Percentiles rank a stretch among this genome's conserved stretches.
Conservation (phyloP, 2,888 invertebrate genomes). For the Euclidia mi region DNA sequence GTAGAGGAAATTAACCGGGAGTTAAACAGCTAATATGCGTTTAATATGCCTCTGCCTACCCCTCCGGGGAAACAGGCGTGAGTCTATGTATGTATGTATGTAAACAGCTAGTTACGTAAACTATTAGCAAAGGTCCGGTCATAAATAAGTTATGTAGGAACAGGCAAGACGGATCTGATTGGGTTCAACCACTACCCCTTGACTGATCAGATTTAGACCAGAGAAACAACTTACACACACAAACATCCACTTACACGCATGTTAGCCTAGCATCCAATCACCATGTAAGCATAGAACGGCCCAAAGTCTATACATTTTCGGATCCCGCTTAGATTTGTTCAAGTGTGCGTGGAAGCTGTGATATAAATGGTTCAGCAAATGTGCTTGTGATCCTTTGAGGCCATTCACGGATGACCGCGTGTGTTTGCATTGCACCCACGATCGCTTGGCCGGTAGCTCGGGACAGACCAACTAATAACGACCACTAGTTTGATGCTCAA, state of each 20-base stretch:
- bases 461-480: constrained; percentile 17
- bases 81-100: too few relatives aligned
- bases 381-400: constrained; percentile 33
- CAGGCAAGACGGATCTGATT: constrained; percentile 33
- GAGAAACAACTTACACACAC: constrained; percentile 23
- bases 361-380: background rate
- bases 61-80: too few relatives aligned
- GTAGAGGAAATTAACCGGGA: constrained; percentile 11
- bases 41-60: too few relatives aligned
- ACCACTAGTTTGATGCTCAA: constrained; percentile 21
- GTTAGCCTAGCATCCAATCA: too few relatives aligned
- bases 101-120: constrained; percentile 12
- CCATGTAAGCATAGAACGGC: background rate
- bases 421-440: constrained; percentile 16
- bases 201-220: constrained; percentile 29
- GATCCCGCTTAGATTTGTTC: background rate
- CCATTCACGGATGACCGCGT: constrained; percentile 28
- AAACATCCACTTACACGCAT: too few relatives aligned
- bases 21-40: too few relatives aligned
- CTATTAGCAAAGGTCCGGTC: constrained; percentile 11
- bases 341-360: constrained; percentile 7
- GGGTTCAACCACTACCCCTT: constrained; percentile 29
- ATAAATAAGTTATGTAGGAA: constrained; percentile 32
- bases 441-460: constrained; percentile 2
- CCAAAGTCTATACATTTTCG: constrained; percentile 2